These are phyloP conservation scores for Tauraco erythrolophus DNA, from an alignment of 2,113 vertebrate species.

Conservation along the genomic window DNA sequence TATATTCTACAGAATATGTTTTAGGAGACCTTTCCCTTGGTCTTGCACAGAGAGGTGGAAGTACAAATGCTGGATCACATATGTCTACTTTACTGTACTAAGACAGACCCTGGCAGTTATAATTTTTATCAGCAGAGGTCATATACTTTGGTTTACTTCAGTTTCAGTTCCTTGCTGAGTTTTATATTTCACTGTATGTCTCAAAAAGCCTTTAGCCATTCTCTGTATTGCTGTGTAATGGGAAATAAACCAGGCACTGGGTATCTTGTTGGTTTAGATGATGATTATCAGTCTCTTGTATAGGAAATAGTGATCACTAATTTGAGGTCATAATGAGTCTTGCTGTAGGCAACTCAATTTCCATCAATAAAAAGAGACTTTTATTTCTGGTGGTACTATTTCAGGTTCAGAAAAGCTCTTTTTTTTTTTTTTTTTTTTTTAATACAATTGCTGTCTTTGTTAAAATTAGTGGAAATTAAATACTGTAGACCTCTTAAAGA, in stretches of 20 bases:
- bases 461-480: not conserved
- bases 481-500: not conserved
- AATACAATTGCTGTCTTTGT: not conserved
- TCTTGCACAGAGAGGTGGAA: not conserved
- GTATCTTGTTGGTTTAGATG: not conserved
- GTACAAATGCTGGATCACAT: not conserved
- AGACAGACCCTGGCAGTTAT: not conserved
- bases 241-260: conserved; percentile 5
- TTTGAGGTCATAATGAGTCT: conserved; percentile 22
- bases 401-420: not conserved
- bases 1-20: not conserved
- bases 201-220: not conserved
- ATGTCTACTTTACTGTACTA: not conserved
- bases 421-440: not conserved
- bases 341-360: not conserved
- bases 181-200: conserved; percentile 2
- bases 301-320: conserved; percentile 19
- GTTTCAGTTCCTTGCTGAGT: not conserved
- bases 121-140: not conserved
- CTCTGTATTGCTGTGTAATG: not conserved
- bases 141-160: not conserved
- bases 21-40: not conserved
- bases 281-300: not conserved
- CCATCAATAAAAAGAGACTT: not conserved
- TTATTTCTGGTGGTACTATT: not conserved